A percentile compares a stretch with the other conserved stretches of the same genome.
Evolutionary conservation across 2,113 vertebrate species (phyloP).

Genomic region (Petrocephalus microphthalmus): DNA sequence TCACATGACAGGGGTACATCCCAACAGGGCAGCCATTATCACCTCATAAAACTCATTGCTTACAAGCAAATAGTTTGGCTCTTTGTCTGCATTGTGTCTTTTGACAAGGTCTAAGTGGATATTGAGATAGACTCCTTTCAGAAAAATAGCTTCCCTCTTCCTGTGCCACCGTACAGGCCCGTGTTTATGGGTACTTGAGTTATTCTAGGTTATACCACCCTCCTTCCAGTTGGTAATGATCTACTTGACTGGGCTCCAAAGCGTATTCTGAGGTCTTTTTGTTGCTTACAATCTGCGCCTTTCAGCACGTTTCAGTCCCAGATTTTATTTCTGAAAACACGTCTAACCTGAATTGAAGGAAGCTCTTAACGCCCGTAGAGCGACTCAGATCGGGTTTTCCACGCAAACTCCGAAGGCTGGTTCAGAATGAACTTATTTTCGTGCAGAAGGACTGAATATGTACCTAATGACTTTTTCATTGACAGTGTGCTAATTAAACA

Average conservation of each 20-base stretch:
- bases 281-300: neutral
- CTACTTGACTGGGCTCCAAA: neutral
- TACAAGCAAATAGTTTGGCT: neutral
- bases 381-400: neutral
- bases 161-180: neutral
- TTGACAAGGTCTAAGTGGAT: neutral
- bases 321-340: neutral
- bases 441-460: neutral
- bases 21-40: neutral
- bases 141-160: constrained; percentile 3
- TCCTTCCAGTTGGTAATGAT: neutral
- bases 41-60: neutral
- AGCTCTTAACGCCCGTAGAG: neutral
- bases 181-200: neutral
- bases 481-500: neutral
- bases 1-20: neutral
- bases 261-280: neutral
- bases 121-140: neutral
- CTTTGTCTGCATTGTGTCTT: neutral
- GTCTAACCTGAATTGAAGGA: neutral
- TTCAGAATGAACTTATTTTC: neutral
- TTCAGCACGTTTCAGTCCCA: neutral
- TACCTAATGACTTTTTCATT: neutral
- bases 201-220: neutral
- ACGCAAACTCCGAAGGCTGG: neutral